Evolutionary conservation across 2,888 invertebrate genomes (phyloP).

Genomic region (Branchellion lobata): DNA sequence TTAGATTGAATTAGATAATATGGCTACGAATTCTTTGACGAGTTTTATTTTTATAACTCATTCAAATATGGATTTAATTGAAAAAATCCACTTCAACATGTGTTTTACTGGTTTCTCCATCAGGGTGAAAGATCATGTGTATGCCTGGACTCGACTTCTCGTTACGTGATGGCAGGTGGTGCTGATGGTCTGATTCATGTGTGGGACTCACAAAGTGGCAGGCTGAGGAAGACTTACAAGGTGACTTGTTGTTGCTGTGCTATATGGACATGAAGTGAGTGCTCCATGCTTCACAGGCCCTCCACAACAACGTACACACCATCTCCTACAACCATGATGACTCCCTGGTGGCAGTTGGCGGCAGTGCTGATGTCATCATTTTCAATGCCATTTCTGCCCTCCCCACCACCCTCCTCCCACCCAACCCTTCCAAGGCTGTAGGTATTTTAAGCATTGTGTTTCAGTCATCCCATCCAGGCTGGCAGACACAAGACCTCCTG

Average conservation of each 20-base stretch:
- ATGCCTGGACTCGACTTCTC: conserved; percentile 56
- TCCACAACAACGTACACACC: conserved; percentile 57
- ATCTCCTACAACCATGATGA: conserved; percentile 60
- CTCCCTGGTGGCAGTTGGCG: conserved; percentile 59
- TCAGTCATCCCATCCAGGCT: too few relatives aligned
- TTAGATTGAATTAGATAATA: too few relatives aligned
- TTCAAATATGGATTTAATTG: too few relatives aligned
- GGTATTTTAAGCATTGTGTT: too few relatives aligned
- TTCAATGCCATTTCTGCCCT: conserved; percentile 60
- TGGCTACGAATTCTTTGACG: too few relatives aligned
- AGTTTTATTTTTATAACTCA: too few relatives aligned
- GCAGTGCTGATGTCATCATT: conserved; percentile 60
- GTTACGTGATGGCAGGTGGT: conserved; percentile 57
- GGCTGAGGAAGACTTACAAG: conserved; percentile 57
- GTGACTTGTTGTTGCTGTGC: conserved; percentile 52
- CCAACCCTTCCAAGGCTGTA: background rate
- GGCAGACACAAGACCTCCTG: too few relatives aligned
- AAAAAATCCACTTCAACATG: too few relatives aligned
- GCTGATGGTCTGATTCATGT: conserved; percentile 56
- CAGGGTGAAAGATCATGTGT: conserved; percentile 56
- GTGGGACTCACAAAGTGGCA: conserved; percentile 58
- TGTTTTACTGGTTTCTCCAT: too few relatives aligned
- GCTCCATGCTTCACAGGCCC: conserved; percentile 56
- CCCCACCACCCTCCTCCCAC: conserved; percentile 54
- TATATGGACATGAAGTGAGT: background rate